Base-by-base conservation (phyloP, 2,113 vertebrate species). In the Thunnus thynnus region DNA sequence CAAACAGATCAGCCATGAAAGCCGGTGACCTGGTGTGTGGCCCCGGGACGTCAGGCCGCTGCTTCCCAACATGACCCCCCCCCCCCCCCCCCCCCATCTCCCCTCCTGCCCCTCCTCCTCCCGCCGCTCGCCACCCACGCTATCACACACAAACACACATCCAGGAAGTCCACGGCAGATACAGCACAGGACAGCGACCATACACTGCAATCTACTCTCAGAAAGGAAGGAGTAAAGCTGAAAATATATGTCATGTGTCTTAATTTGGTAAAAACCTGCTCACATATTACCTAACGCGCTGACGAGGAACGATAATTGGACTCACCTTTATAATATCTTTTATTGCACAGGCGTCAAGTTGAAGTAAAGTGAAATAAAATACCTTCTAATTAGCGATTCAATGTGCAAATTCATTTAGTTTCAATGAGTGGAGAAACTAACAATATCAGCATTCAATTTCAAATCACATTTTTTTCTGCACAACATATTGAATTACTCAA, bases 1-100 rank as follows among this genome's bases (percentile, higher is more conserved):
- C 92, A 89, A 93, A 93, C 92, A 92, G 89, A 91, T 92, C 85
- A 82, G 84, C 87, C 86, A 80, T 86, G 83, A 89, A 91, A 87
- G 81, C 65, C 61, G 80, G 66, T 89, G 90, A 92, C 93, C 92
- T 81, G 76, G 80, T 16, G 76, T 22, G 83, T 75, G 76, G 80
- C 92, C 86, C 69, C 65, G 11, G 83, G 80, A 80, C 69, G 55
- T 50, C 68, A 44, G 85, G 65, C 32, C 71, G 14, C 68, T 10
- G 66, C 67, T 22, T 54, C 79, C 58, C 58, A 69, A 61, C 60
- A 2, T 72, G 64, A 84, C 82, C 83, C 57, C 47, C 4, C 76
- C 10, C 52, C 57, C 47, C 4, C 76, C 10, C 52, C 56, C 57
- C 9, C 68, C 17, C 44, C 27, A 10, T 30, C 12, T 36, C 17